Base-by-base conservation (phyloP, 2,888 invertebrate species). In the Rotaria socialis region DNA sequence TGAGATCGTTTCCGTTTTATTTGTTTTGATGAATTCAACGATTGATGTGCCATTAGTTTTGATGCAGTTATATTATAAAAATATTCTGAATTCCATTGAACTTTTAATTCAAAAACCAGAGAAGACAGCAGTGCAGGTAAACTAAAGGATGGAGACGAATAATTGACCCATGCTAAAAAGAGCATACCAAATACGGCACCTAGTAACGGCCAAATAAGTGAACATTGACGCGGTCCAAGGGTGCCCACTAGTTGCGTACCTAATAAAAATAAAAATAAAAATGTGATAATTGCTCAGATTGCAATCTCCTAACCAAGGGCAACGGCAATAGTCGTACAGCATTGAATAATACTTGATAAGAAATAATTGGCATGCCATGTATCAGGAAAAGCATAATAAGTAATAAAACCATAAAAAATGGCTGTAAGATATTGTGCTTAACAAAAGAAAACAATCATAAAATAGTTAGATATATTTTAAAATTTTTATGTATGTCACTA, bases 141-240 rank as follows among this genome's bases (percentile, higher is more conserved):
- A 50, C 58, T 80, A 27, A 85, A 74, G 16, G 85, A 56, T 11
- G 52, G 85, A 22, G 56, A 80, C 55, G 86, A 87, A 35, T 55
- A 22, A 7, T 87, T 87, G 67, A 88, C 88, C n/a, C 87, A 60
- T 8, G 88, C 47, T 56, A 91, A 90, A 91, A 94, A 94, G n/a
- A 95, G 93, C 0, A 94, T 90, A 0, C 94, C 94, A 89, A 24
- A 22, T n/a, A 43, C 4, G 0, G 96, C 94, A 0, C 93, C 94
- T 0, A 93, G 85, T 0, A 96, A 90, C 0, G 95, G 93, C 90
- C 94, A 93, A 92, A 94, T 94, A 55, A 95, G 92, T 0, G 93
- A 91, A 2, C 96, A 96, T 89, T 93, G 92, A 90, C 96, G 94
- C 2, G 94, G 93, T 0, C 96, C 96, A 88, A 96, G 94, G 89